Evolutionary conservation across 2,888 invertebrate species (phyloP).

Genomic region (Lottia scabra): DNA sequence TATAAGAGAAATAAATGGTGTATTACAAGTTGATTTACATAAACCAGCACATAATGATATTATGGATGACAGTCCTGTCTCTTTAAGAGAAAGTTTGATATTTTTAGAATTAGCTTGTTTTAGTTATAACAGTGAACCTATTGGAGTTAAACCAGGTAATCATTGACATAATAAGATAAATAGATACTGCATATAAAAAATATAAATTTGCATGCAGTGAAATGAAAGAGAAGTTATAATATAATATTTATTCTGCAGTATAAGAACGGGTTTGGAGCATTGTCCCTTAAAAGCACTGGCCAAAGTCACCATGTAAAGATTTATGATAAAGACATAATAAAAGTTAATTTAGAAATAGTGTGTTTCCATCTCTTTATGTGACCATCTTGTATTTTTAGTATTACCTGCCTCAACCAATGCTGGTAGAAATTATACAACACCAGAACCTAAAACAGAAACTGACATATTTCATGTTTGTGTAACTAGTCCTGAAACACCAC

Average conservation of each 20-base stretch:
- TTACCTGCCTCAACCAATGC: background rate
- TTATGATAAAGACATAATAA: too few relatives aligned
- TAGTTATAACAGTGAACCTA: conserved; percentile 27
- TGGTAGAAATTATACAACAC: conserved; percentile 39
- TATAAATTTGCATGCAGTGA: too few relatives aligned
- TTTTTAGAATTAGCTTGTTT: conserved; percentile 69
- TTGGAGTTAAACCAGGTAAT: background rate
- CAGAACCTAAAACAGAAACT: conserved; percentile 47
- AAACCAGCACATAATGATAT: conserved; percentile 56
- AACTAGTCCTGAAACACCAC: conserved; percentile 76
- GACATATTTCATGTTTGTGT: conserved; percentile 73
- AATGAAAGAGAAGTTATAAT: too few relatives aligned
- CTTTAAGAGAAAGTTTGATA: conserved; percentile 71
- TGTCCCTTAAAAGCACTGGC: too few relatives aligned
- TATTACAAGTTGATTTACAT: conserved; percentile 55
- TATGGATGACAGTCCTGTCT: conserved; percentile 64
- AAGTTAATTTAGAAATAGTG: too few relatives aligned
- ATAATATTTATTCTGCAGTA: too few relatives aligned
- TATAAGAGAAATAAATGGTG: conserved; percentile 43
- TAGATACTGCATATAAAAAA: too few relatives aligned
- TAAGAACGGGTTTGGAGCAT: too few relatives aligned
- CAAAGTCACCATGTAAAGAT: too few relatives aligned
- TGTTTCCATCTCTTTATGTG: background rate
- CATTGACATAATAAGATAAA: too few relatives aligned
- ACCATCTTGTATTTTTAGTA: background rate